Conservation (phyloP, 2,113 vertebrate species). For the Gasterosteus nipponicus region DNA sequence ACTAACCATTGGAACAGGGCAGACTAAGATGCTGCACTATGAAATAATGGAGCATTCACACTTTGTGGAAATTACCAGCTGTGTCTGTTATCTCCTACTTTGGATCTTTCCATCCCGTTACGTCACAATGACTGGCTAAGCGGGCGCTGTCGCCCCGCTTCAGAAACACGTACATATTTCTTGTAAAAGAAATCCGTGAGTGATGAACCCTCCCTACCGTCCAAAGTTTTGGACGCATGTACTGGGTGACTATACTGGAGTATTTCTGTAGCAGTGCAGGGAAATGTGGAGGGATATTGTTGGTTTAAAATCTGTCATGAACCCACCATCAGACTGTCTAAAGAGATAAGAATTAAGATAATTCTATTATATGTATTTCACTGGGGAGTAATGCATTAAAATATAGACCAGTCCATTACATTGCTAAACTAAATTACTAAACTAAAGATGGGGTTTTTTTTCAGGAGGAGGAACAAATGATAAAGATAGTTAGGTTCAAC, state of each 20-base stretch:
- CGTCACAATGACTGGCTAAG: conserved; percentile 42
- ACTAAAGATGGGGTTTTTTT: not conserved
- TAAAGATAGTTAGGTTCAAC: conserved; percentile 40
- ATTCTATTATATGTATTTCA: conserved; percentile 8
- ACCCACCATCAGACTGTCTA: not conserved
- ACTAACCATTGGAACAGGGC: conserved; percentile 62
- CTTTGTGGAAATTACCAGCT: conserved; percentile 56
- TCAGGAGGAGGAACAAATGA: conserved; percentile 24
- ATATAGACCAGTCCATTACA: not conserved
- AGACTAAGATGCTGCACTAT: conserved; percentile 7
- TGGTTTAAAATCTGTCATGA: conserved; percentile 18
- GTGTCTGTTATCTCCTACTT: conserved; percentile 54
- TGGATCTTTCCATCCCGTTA: conserved; percentile 58
- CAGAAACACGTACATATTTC: conserved; percentile 35
- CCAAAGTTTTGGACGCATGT: not conserved
- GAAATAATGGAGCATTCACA: conserved; percentile 30
- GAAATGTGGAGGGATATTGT: conserved; percentile 16
- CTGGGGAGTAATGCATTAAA: not conserved
- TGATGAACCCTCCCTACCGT: conserved; percentile 30
- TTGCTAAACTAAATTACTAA: not conserved
- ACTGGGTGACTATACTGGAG: not conserved
- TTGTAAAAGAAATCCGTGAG: conserved; percentile 42
- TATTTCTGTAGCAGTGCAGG: conserved; percentile 6
- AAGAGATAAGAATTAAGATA: conserved; percentile 10
- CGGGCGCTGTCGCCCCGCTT: conserved; percentile 1